Evolutionary conservation across 1,140 invertebrate species (phyloP), one percentile per base, ranked within the genome.

Genomic region (Ectropis grisescens): DNA sequence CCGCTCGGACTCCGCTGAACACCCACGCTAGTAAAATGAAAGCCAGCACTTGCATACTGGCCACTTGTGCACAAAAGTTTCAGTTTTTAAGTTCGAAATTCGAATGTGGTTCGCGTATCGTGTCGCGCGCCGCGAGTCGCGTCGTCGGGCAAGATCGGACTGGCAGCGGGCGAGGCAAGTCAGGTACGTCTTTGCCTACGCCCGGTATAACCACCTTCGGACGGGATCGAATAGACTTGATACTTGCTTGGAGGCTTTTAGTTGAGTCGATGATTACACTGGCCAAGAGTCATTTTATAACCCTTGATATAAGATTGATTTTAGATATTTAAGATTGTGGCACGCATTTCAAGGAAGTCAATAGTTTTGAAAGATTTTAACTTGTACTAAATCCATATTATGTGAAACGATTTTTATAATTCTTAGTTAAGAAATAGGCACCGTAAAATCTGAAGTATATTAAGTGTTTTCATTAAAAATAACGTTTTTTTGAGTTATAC

Each of bases 121-220:
- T 27, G 30, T 47, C 22, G 49, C 40, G 44, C 33, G 40, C 40
- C 38, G 24, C 37, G 54, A 47, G 49, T 42, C 52, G 47, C 38
- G 33, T 36, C 37, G 53, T 58, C 57, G 65, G 58, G 44, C 61
- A 40, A 53, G 56, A 49, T 60, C 53, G 54, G 42, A 76, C 69
- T 80, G 71, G 53, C 66, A 42, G 37, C 54, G 50, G 55, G 48
- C 57, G 62, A 62, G 58, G 41, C 59, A 50, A 62, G 48, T 42
- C 71, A 79, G 71, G 71, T 79, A 79, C 61, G 55, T 58, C 57
- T 60, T 71, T 55, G 65, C 69, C 66, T 74, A 64, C 74, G 64
- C 62, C 66, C 55, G 64, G 62, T 72, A 67, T 71, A 70, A 71
- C 67, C 64, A 71, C 68, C 68, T 68, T 43, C 42, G 41, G 62